A percentile compares a stretch with the other conserved stretches of the same genome.
These are phyloP conservation scores for Monochamus alternatus DNA, from an alignment of 2,888 invertebrate genomes.

Conservation along the genomic window DNA sequence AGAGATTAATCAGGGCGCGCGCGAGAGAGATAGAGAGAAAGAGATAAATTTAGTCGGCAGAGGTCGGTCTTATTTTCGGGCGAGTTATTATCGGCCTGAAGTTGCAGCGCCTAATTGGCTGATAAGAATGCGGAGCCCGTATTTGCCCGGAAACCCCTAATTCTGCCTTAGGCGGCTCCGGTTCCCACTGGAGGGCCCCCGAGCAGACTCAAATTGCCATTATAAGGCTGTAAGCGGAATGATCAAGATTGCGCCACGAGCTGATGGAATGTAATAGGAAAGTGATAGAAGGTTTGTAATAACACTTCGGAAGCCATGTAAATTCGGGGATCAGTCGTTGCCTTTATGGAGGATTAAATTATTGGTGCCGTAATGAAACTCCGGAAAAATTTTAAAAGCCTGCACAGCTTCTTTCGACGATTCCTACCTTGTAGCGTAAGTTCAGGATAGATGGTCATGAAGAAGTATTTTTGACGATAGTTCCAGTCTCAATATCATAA, in stretches of 20 bases:
- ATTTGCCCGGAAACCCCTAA: conserved; percentile 40
- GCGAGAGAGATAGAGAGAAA: conserved; percentile 30
- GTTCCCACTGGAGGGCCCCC: conserved; percentile 34
- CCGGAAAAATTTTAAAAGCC: too few species aligned
- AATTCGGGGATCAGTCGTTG: not conserved
- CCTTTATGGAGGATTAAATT: too few species aligned
- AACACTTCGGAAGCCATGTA: not conserved
- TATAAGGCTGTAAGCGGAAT: conserved; percentile 34
- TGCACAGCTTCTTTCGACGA: too few species aligned
- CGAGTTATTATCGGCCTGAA: conserved; percentile 61
- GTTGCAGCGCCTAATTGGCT: conserved; percentile 67
- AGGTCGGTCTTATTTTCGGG: conserved; percentile 56
- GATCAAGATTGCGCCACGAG: conserved; percentile 17
- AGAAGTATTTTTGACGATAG: too few species aligned
- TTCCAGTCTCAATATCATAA: too few species aligned
- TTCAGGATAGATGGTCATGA: too few species aligned
- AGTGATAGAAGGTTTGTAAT: conserved; percentile 15
- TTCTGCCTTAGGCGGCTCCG: conserved; percentile 40
- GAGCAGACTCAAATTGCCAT: conserved; percentile 38
- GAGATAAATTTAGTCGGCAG: conserved; percentile 53
- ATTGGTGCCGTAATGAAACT: too few species aligned
- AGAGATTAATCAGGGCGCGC: conserved; percentile 34
- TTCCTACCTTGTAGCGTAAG: too few species aligned
- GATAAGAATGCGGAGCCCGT: conserved; percentile 67
- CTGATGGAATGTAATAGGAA: conserved; percentile 13